Conservation (phyloP, 1,140 invertebrate species). For the Amyelois transitella region DNA sequence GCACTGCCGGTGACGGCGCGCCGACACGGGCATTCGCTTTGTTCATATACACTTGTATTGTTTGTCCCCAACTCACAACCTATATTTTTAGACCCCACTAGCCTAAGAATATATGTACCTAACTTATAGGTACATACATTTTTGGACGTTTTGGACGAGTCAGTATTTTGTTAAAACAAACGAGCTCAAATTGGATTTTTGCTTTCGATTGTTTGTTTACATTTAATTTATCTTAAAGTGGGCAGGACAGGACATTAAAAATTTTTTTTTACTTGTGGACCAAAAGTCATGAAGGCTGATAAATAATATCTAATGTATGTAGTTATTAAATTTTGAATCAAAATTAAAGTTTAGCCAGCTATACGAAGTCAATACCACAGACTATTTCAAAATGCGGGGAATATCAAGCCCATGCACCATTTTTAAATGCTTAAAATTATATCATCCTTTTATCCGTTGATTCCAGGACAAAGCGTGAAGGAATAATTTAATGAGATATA, state of each 20-base stretch:
- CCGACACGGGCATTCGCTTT: conserved; percentile 30
- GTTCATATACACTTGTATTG: conserved; percentile 28
- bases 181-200: conserved; percentile 28
- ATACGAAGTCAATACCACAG: too few relatives aligned
- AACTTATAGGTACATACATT: too few relatives aligned
- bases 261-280: too few relatives aligned
- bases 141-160: conserved; percentile 17
- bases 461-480: not conserved
- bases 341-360: too few relatives aligned
- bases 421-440: not conserved
- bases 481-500: not conserved
- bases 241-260: not conserved
- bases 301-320: too few relatives aligned
- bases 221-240: not conserved
- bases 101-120: conserved; percentile 4
- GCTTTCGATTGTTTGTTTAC: conserved; percentile 15
- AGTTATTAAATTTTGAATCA: too few relatives aligned
- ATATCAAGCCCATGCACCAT: too few relatives aligned
- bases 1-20: conserved; percentile 18
- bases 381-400: too few relatives aligned
- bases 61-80: conserved; percentile 16
- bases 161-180: conserved; percentile 19
- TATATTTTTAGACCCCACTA: conserved; percentile 24
- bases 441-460: not conserved
- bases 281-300: too few relatives aligned